Evolutionary conservation across 2,888 invertebrate genomes (phyloP).

Genomic region (Pycnomerus fuliginosus): DNA sequence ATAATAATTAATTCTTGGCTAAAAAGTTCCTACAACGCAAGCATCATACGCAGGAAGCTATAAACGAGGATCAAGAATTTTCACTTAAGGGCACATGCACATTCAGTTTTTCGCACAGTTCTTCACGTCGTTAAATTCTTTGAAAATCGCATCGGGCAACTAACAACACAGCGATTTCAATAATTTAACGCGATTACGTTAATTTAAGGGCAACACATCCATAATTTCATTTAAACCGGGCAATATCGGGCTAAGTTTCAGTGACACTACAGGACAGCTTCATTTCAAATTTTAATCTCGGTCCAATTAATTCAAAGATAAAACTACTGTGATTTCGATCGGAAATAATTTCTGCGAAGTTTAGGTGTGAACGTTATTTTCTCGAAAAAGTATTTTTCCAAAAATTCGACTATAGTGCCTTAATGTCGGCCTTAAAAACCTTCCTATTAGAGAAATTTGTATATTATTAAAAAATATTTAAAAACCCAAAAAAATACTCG

Average conservation of each 20-base stretch:
- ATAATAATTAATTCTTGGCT: slow-evolving; percentile 41
- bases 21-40: slow-evolving; percentile 42
- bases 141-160: slow-evolving; percentile 46
- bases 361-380: slow-evolving; percentile 23
- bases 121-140: slow-evolving; percentile 37
- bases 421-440: slow-evolving; percentile 52
- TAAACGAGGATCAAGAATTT: slow-evolving; percentile 38
- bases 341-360: slow-evolving; percentile 12
- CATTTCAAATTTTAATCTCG: slow-evolving; percentile 5
- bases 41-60: slow-evolving; percentile 46
- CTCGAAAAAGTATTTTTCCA: slow-evolving; percentile 48
- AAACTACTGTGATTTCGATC: slow-evolving; percentile 30
- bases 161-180: slow-evolving; percentile 42
- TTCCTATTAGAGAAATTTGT: slow-evolving; percentile 50
- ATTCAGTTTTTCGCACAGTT: slow-evolving; percentile 4
- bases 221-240: slow-evolving; percentile 13
- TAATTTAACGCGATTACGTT: slow-evolving; percentile 38
- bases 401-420: slow-evolving; percentile 53
- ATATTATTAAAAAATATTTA: slow-evolving; percentile 49
- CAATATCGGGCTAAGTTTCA: slow-evolving; percentile 41
- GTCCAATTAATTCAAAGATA: slow-evolving; percentile 29
- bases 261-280: too few species aligned
- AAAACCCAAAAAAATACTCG: slow-evolving; percentile 34
- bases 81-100: slow-evolving; percentile 35
- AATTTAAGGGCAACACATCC: slow-evolving; percentile 35